Conservation (phyloP, 2,888 invertebrate species). For the Aproaerema taeniolella region DNA sequence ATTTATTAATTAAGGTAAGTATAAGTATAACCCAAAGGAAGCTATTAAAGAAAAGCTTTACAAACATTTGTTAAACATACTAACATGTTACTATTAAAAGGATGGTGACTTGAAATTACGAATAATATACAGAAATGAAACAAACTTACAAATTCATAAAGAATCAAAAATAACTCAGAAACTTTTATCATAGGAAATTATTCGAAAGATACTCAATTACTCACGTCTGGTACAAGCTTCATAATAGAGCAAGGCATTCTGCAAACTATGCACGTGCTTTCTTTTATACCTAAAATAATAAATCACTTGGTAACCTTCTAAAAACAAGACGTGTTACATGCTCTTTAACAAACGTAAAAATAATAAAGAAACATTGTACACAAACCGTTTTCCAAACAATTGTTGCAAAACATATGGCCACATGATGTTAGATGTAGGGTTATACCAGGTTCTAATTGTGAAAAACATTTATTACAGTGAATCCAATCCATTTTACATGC, state of each 20-base stretch:
- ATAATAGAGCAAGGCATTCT: conserved; percentile 61
- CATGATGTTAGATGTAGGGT: conserved; percentile 69
- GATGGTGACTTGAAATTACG: too few species aligned
- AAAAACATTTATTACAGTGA: conserved; percentile 71
- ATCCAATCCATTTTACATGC: conserved; percentile 65
- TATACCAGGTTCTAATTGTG: conserved; percentile 61
- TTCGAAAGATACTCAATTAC: too few species aligned
- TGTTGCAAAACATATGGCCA: conserved; percentile 74
- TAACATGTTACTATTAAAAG: too few species aligned
- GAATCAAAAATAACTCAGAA: too few species aligned
- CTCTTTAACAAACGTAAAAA: conserved; percentile 46
- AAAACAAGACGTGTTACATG: conserved; percentile 65
- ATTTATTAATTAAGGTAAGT: too few species aligned
- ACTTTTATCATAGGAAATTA: too few species aligned
- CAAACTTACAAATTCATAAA: too few species aligned
- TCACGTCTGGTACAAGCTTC: conserved; percentile 68
- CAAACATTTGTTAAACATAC: too few species aligned
- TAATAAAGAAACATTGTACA: conserved; percentile 15
- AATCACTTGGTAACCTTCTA: conserved; percentile 27
- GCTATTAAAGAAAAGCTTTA: too few species aligned
- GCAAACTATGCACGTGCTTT: conserved; percentile 64
- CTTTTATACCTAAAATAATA: conserved; percentile 52
- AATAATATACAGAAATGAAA: too few species aligned
- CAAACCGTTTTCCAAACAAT: conserved; percentile 61
- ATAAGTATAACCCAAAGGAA: too few species aligned